Conservation (phyloP, 2,113 vertebrate genomes). For the Limanda limanda region DNA sequence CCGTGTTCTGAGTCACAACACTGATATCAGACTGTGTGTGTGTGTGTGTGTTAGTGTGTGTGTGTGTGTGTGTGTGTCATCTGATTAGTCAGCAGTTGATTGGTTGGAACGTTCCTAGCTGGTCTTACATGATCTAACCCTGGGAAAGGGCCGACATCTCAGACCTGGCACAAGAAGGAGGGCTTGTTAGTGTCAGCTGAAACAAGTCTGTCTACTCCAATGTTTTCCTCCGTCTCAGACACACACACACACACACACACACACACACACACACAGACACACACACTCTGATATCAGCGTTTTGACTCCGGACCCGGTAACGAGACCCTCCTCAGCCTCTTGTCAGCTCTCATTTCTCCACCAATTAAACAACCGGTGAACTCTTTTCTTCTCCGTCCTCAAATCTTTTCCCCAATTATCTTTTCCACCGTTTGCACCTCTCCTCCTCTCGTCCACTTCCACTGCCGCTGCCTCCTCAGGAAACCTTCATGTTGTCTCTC, state of each 20-base stretch:
- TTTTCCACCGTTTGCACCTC: constrained; percentile 4
- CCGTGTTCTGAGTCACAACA: too few relatives aligned
- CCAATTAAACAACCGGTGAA: constrained; percentile 42
- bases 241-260: constrained; percentile 11
- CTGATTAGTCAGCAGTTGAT: constrained; percentile 10
- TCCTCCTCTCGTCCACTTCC: too few relatives aligned
- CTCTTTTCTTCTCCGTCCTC: background rate
- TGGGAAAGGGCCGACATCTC: constrained; percentile 24
- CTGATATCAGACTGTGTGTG: background rate
- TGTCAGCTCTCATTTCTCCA: constrained; percentile 53
- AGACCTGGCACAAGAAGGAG: constrained; percentile 36
- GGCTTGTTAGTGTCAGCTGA: constrained; percentile 42
- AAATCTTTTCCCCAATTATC: constrained; percentile 4
- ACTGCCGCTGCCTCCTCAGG: background rate
- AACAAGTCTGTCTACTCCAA: constrained; percentile 18
- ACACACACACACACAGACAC: constrained; percentile 6
- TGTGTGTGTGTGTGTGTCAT: background rate
- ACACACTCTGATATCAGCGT: constrained; percentile 23
- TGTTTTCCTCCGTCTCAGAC: constrained; percentile 10
- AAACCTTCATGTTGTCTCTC: background rate
- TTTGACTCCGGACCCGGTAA: too few relatives aligned
- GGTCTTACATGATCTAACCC: constrained; percentile 25
- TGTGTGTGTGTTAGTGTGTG: constrained; percentile 3
- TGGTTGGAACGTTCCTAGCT: constrained; percentile 27
- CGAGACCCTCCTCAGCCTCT: background rate